Conservation (phyloP, 1,140 invertebrate genomes). For the Drosophila prosaltans region DNA sequence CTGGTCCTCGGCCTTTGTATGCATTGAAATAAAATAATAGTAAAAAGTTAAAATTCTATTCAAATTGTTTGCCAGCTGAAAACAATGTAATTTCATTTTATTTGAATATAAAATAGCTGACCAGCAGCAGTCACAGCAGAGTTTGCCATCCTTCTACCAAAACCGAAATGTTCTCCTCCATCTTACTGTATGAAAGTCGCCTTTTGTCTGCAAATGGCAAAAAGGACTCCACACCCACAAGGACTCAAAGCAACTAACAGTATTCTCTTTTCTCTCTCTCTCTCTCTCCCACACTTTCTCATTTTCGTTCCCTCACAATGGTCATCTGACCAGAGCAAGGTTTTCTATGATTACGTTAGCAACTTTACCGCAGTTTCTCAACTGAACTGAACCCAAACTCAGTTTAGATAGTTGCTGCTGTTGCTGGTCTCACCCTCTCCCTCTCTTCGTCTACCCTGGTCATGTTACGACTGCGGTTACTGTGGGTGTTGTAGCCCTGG, state of each 20-base stretch:
- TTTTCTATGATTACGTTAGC: conserved; percentile 79
- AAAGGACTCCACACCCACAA: conserved; percentile 25
- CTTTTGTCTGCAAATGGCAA: conserved; percentile 63
- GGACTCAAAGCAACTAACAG: conserved; percentile 17
- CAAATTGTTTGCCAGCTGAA: conserved; percentile 82
- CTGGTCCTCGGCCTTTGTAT: conserved; percentile 53
- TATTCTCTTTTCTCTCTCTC: neutral
- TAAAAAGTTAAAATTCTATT: conserved; percentile 83
- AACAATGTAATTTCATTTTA: conserved; percentile 83
- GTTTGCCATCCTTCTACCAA: neutral
- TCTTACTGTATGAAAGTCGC: conserved; percentile 77
- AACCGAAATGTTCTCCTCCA: conserved; percentile 66
- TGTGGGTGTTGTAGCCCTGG: conserved; percentile 71
- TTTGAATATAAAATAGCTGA: conserved; percentile 79
- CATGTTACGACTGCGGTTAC: conserved; percentile 71
- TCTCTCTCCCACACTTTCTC: neutral
- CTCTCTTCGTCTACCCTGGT: conserved; percentile 2
- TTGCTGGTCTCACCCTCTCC: conserved; percentile 38
- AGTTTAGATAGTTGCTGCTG: conserved; percentile 75
- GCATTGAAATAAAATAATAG: conserved; percentile 82
- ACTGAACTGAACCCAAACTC: conserved; percentile 72
- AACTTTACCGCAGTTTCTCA: conserved; percentile 80
- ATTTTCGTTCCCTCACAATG: conserved; percentile 15
- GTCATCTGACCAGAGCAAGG: conserved; percentile 63
- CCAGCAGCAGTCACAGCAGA: conserved; percentile 29